Conservation (phyloP, 1,140 invertebrate genomes). For the Aphis gossypii region DNA sequence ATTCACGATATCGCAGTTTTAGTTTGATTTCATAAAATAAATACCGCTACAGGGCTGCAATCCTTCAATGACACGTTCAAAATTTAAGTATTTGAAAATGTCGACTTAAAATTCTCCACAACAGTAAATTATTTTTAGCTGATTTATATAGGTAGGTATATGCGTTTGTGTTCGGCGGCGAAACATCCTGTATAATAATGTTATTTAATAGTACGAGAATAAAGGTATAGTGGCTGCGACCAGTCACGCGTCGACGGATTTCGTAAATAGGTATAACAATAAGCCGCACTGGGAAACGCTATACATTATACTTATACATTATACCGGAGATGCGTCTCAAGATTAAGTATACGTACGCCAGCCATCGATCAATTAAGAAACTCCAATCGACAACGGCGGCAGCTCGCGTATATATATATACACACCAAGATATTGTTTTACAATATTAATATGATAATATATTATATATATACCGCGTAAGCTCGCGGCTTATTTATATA, state of each 20-base stretch:
- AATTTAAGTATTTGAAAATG: neutral
- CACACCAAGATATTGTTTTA: neutral
- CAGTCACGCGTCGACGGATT: neutral
- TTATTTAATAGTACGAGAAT: neutral
- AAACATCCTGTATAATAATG: neutral
- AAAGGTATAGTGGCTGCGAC: neutral
- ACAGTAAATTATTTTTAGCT: too few species aligned
- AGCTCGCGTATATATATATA: too few species aligned
- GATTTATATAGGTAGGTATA: neutral
- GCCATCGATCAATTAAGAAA: conserved; percentile 41
- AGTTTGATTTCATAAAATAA: too few species aligned
- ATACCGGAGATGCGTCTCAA: neutral
- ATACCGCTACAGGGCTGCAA: neutral
- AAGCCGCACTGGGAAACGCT: neutral
- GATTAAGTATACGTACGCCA: neutral
- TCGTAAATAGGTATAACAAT: neutral
- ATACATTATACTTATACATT: conserved; percentile 1
- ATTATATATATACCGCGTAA: neutral
- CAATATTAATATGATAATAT: neutral
- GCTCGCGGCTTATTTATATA: neutral
- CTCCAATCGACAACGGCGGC: neutral
- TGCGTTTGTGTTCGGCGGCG: neutral
- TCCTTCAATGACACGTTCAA: neutral
- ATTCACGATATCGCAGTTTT: too few species aligned
- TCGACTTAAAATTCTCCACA: neutral